Percentiles rank a stretch among this genome's conserved stretches.
Evolutionary conservation across 2,888 invertebrate genomes (phyloP).

Genomic region (Stenodera caucasica): DNA sequence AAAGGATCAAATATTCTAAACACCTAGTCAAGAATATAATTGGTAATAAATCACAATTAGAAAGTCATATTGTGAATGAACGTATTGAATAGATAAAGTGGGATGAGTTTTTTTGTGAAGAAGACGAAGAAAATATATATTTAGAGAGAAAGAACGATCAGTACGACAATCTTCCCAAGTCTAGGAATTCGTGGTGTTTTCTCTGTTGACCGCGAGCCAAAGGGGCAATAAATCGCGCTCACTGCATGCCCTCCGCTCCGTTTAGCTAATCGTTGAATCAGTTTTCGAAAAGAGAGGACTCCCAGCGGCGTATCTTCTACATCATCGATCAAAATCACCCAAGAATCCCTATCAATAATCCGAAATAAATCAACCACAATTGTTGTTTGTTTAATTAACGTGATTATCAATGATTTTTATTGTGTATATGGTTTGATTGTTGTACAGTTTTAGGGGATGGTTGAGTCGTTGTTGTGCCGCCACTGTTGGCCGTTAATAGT

Average conservation of each 20-base stretch:
- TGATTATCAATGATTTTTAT: too few relatives aligned
- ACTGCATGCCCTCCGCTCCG: conserved; percentile 44
- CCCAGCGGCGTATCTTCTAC: neutral
- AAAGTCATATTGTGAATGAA: conserved; percentile 8
- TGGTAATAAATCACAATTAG: conserved; percentile 6
- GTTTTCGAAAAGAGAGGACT: conserved; percentile 1
- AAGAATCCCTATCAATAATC: too few relatives aligned
- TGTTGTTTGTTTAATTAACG: too few relatives aligned
- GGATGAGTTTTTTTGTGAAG: neutral
- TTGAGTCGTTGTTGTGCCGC: neutral
- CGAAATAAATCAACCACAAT: too few relatives aligned
- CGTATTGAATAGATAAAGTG: conserved; percentile 7
- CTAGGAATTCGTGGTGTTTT: conserved; percentile 10
- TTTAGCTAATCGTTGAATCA: conserved; percentile 50
- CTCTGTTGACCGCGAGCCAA: conserved; percentile 10
- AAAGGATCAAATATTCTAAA: neutral
- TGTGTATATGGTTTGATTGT: too few relatives aligned
- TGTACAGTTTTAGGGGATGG: neutral
- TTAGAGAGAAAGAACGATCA: conserved; percentile 2
- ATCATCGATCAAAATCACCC: neutral
- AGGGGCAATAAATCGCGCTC: conserved; percentile 38
- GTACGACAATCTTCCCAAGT: conserved; percentile 7
- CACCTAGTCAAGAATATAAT: neutral
- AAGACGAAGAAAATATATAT: neutral
- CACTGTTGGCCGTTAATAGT: neutral